Evolutionary conservation across 2,113 vertebrate species (phyloP), one percentile per base, ranked within the genome.

Genomic region (Daboia siamensis): DNA sequence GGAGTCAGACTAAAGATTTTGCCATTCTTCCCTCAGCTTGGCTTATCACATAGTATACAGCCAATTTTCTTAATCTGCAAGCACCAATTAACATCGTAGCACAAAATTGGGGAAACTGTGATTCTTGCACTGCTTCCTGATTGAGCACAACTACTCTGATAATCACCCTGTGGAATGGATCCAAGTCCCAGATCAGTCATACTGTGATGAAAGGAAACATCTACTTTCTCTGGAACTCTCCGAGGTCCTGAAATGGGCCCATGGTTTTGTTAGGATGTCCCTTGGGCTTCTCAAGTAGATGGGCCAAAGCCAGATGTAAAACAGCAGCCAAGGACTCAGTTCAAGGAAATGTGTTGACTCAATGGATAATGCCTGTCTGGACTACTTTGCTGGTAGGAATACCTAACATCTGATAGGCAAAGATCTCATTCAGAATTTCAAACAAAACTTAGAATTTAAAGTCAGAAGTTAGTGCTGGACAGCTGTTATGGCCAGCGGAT

Each of bases 41-140:
- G 24, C 39, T 1, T 0, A 0, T 91, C 92, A 91, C 92, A 86
- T 94, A 13, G 6, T 52, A 54, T 12, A 0, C 5, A 91, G 57
- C 0, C 10, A 29, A 85, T 61, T 87, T 88, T 93, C 90, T 95
- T 94, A 87, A 61, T 2, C 8, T 24, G 24, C 85, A 91, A 87
- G 46, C 88, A 15, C 39, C 5, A 57, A 59, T 46, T 1, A 33
- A 26, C 55, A 44, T 69, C 61, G 29, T 24, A 39, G 4, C 0
- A 21, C 17, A 69, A 56, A 26, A 57, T 21, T 48, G 59, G 0
- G 17, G n/a, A 4, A 59, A 84, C 0, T 52, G 1, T 9, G 85
- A 88, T 48, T 29, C 51, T 46, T 52, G 17, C 9, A 6, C 1
- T 10, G 23, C 26, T 33, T 39, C n/a, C 90, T 5, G 23, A 1